phyloP scores from a whole-genome alignment of 2,797 vertebrate species.

The Pterois miles region DNA sequence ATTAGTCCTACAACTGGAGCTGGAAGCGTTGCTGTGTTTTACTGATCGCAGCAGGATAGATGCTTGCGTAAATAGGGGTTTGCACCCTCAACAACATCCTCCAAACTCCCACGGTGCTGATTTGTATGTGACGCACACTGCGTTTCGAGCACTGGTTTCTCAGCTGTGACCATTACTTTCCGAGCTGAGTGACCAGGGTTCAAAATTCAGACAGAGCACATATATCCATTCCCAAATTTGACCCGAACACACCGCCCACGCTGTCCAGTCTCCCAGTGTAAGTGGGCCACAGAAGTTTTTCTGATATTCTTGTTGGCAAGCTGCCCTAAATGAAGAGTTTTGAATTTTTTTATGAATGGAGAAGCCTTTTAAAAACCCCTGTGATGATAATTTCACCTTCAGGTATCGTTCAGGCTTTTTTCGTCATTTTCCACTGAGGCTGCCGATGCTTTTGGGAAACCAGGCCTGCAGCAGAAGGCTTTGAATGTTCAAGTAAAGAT shows the following conservation, averaged over 20 bases:
- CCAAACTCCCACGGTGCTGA: constrained; percentile 14
- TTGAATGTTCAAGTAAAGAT: constrained; percentile 57
- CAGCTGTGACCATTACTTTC: constrained; percentile 56
- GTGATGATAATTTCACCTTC: not conserved
- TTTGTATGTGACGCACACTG: constrained; percentile 34
- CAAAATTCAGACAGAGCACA: constrained; percentile 37
- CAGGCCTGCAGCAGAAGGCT: constrained; percentile 35
- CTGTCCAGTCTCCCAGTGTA: constrained; percentile 8
- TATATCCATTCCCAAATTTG: constrained; percentile 31
- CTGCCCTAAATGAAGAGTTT: constrained; percentile 7
- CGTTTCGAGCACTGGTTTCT: constrained; percentile 22
- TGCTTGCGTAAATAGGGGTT: not conserved
- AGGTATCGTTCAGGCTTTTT: not conserved
- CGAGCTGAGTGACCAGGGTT: constrained; percentile 38
- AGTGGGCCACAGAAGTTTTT: constrained; percentile 25
- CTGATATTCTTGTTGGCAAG: constrained; percentile 6
- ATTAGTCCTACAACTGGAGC: not conserved
- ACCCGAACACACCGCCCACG: constrained; percentile 18
- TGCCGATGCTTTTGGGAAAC: constrained; percentile 43
- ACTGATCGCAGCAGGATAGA: not conserved
- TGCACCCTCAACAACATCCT: not conserved
- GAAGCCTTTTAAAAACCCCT: not conserved
- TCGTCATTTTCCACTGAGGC: not conserved
- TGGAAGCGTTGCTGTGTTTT: not conserved
- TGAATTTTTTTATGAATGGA: constrained; percentile 1